Percentiles rank a stretch among this genome's conserved stretches.
These are phyloP conservation scores for Mechanitis messenoides DNA, from an alignment of 2,888 invertebrate species.

Conservation along the genomic window DNA sequence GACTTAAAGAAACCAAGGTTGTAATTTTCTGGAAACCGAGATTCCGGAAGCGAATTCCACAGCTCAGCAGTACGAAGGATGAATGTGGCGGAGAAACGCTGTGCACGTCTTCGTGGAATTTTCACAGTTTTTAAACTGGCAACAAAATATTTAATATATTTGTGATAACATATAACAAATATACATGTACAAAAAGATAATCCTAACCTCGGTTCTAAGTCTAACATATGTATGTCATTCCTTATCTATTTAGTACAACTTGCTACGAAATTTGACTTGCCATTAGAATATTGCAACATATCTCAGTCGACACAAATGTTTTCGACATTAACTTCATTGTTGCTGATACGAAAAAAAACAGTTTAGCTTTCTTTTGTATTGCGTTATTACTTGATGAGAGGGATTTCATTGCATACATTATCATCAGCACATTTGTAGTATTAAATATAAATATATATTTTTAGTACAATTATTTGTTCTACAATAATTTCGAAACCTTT, in stretches of 20 bases:
- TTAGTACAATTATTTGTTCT: too few species aligned
- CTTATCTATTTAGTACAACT: slow-evolving; percentile 27
- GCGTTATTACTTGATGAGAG: slow-evolving; percentile 13
- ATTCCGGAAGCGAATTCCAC: too few species aligned
- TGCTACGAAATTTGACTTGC: slow-evolving; percentile 24
- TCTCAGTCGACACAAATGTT: slow-evolving; percentile 14
- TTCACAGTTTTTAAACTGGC: too few species aligned
- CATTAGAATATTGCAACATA: slow-evolving; percentile 25
- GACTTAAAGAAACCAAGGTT: too few species aligned
- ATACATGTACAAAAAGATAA: slow-evolving; percentile 11
- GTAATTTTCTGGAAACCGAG: too few species aligned
- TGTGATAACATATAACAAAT: too few species aligned
- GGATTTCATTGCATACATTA: slow-evolving; percentile 6
- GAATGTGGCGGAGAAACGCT: too few species aligned
- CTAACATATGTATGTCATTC: slow-evolving; percentile 24
- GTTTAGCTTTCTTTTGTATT: slow-evolving; percentile 24
- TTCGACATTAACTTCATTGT: slow-evolving; percentile 28
- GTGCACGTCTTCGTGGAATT: too few species aligned
- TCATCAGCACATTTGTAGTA: background rate
- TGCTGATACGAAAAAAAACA: slow-evolving; percentile 21
- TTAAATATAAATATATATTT: background rate
- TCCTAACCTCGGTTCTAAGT: slow-evolving; percentile 12
- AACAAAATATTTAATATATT: too few species aligned
- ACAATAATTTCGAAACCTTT: too few species aligned
- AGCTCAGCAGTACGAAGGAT: too few species aligned